Evolutionary conservation across 1,140 invertebrate genomes (phyloP).

Genomic region (Oncopeltus fasciatus): DNA sequence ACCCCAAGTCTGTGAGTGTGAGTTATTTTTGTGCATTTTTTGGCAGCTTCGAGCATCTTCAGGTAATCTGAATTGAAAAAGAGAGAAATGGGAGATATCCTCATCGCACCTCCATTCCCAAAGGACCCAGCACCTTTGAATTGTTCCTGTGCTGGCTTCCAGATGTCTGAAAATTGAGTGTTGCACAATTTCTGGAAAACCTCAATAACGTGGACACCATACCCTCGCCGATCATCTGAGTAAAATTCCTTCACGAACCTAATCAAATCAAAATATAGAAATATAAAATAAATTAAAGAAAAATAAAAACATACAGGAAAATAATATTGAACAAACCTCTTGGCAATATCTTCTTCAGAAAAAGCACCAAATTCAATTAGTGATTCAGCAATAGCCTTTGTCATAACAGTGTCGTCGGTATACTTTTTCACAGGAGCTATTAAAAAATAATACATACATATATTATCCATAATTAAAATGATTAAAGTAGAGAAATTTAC

Average conservation of each 20-base stretch:
- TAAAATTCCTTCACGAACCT: slow-evolving; percentile 51
- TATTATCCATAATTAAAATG: no score
- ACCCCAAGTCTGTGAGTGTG: slow-evolving; percentile 49
- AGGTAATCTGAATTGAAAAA: slow-evolving; percentile 40
- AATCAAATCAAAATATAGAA: not conserved
- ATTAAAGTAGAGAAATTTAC: no score
- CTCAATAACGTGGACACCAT: slow-evolving; percentile 44
- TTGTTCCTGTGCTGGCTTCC: slow-evolving; percentile 47
- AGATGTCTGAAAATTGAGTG: slow-evolving; percentile 43
- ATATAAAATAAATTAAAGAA: not conserved
- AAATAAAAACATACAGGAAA: no score
- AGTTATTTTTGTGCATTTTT: slow-evolving; percentile 43
- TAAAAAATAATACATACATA: no score
- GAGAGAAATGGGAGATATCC: slow-evolving; percentile 52
- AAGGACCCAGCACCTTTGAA: slow-evolving; percentile 57
- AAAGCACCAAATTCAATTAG: slow-evolving; percentile 43
- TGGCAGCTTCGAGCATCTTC: slow-evolving; percentile 36
- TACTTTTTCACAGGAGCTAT: slow-evolving; percentile 44
- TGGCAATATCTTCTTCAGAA: slow-evolving; percentile 41
- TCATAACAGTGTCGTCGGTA: slow-evolving; percentile 71
- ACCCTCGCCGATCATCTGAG: slow-evolving; percentile 46
- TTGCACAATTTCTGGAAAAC: slow-evolving; percentile 47
- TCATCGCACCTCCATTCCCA: slow-evolving; percentile 68
- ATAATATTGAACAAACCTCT: slow-evolving; percentile 25
- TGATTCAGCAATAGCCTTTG: slow-evolving; percentile 44